Conservation (phyloP, 2,888 invertebrate species). For the Acrobasis suavella region DNA sequence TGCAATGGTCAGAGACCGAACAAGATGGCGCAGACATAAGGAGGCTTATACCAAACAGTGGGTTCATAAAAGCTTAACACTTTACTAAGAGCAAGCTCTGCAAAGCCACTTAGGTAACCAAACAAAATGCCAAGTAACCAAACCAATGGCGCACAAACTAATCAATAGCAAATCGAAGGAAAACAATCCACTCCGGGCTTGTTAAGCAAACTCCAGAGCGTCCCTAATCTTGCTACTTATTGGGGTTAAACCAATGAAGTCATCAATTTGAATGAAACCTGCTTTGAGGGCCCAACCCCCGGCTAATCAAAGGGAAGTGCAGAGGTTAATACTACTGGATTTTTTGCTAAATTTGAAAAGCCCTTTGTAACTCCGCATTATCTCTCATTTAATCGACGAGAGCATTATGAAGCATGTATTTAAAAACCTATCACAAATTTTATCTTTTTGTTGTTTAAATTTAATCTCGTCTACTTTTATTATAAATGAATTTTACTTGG, state of each 20-base stretch:
- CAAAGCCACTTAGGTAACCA: not conserved
- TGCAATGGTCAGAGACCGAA: too few relatives aligned
- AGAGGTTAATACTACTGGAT: slow-evolving; percentile 49
- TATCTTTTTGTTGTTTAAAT: too few relatives aligned
- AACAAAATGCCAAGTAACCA: not conserved
- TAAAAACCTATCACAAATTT: slow-evolving; percentile 6
- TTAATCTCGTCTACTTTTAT: too few relatives aligned
- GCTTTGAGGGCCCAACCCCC: slow-evolving; percentile 47
- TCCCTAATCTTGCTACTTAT: slow-evolving; percentile 62
- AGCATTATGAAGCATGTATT: slow-evolving; percentile 34
- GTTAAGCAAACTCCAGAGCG: slow-evolving; percentile 56
- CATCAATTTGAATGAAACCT: slow-evolving; percentile 71
- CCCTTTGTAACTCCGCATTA: slow-evolving; percentile 34
- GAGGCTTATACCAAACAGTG: too few relatives aligned
- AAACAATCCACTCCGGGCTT: slow-evolving; percentile 61
- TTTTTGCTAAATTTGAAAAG: slow-evolving; percentile 41
- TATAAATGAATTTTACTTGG: too few relatives aligned
- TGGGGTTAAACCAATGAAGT: slow-evolving; percentile 73
- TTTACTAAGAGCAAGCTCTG: too few relatives aligned
- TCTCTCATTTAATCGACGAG: slow-evolving; percentile 40
- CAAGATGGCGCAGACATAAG: too few relatives aligned
- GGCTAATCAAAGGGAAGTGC: slow-evolving; percentile 62
- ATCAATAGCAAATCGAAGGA: slow-evolving; percentile 41
- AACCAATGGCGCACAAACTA: slow-evolving; percentile 3
- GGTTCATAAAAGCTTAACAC: too few relatives aligned